Evolutionary conservation across 2,888 invertebrate species (phyloP).

Genomic region (Troides oblongomaculatus): DNA sequence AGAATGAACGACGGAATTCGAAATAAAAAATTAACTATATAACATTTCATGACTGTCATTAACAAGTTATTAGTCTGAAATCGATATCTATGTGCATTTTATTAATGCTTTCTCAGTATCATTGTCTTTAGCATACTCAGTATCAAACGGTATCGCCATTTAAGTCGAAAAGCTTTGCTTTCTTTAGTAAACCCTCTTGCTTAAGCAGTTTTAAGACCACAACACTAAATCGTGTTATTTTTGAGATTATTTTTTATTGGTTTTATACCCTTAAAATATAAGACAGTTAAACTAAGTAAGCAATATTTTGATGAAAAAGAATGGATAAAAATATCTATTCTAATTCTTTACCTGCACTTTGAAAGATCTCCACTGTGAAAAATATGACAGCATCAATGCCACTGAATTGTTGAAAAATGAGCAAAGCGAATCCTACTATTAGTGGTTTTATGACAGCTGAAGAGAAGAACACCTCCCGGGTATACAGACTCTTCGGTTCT

Average conservation of each 20-base stretch:
- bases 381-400: constrained; percentile 81
- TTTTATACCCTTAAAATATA: too few species aligned
- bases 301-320: neutral
- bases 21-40: too few species aligned
- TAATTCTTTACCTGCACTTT: constrained; percentile 68
- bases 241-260: too few species aligned
- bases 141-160: neutral
- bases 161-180: too few species aligned
- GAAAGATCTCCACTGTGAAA: constrained; percentile 80
- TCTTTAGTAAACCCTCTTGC: neutral
- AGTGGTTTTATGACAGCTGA: constrained; percentile 72
- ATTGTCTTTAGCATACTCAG: neutral
- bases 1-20: too few species aligned
- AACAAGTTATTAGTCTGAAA: neutral
- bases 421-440: constrained; percentile 68
- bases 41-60: neutral
- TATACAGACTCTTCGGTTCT: constrained; percentile 60
- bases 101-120: neutral
- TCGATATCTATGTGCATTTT: neutral
- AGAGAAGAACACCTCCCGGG: constrained; percentile 70
- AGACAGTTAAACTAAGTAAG: neutral
- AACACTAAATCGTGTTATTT: too few species aligned
- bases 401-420: constrained; percentile 80
- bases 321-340: neutral
- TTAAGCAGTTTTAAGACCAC: neutral